Evolutionary conservation across 2,113 vertebrate species (phyloP).

Genomic region (Syngnathoides biaculeatus): DNA sequence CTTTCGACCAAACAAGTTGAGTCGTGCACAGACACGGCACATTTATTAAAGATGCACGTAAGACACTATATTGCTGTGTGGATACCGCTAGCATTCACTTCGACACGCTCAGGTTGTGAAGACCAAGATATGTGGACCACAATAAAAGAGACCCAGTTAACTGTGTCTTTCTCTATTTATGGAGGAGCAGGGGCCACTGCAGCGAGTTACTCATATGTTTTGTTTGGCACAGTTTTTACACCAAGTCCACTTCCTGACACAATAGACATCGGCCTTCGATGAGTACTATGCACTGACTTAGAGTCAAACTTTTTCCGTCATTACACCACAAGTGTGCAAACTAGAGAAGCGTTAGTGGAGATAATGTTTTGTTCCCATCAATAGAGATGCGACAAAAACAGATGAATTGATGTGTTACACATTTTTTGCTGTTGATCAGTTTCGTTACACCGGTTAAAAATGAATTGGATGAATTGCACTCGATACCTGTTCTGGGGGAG

Average conservation of each 20-base stretch:
- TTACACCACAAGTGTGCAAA: neutral
- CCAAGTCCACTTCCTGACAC: neutral
- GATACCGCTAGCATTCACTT: conserved; percentile 35
- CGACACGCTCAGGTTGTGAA: conserved; percentile 41
- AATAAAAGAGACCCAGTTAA: conserved; percentile 27
- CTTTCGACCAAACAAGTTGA: conserved; percentile 25
- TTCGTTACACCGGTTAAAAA: neutral
- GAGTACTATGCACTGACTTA: neutral
- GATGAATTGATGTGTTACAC: too few relatives aligned
- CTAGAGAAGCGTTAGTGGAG: neutral
- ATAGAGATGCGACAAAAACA: too few relatives aligned
- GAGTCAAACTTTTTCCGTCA: neutral
- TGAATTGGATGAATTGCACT: neutral
- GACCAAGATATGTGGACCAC: conserved; percentile 45
- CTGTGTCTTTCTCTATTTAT: conserved; percentile 25
- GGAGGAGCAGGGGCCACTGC: conserved; percentile 28
- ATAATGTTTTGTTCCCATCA: neutral
- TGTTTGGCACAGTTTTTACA: conserved; percentile 9
- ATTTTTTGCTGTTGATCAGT: neutral
- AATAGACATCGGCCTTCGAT: neutral
- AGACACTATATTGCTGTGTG: conserved; percentile 27
- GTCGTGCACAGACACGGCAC: conserved; percentile 5
- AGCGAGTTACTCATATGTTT: conserved; percentile 54
- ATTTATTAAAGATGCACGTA: conserved; percentile 51
- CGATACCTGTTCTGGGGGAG: conserved; percentile 13